phyloP scores from a whole-genome alignment of 1,140 invertebrate species.

The Antheraea pernyi region DNA sequence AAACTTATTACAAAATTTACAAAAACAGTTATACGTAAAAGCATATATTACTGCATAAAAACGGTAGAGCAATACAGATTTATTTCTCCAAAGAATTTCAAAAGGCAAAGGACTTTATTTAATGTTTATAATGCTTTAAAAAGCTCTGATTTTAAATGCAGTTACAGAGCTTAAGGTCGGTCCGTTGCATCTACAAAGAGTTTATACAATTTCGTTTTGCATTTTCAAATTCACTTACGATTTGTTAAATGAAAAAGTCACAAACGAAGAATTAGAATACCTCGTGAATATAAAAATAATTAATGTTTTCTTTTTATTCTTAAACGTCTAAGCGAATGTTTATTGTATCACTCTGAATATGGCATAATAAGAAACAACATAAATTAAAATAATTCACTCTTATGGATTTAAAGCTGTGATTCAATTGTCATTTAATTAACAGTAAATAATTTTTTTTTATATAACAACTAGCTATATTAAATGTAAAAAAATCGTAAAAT shows the following conservation, averaged over 20 bases:
- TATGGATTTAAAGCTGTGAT: too few relatives aligned
- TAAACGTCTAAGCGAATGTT: too few relatives aligned
- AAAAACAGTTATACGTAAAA: not conserved
- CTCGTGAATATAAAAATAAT: too few relatives aligned
- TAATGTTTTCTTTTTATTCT: too few relatives aligned
- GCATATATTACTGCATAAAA: not conserved
- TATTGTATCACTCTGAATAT: too few relatives aligned
- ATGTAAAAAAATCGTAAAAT: too few relatives aligned
- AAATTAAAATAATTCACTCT: too few relatives aligned
- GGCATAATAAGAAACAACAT: too few relatives aligned
- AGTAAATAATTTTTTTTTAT: too few relatives aligned
- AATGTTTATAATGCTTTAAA: conserved; percentile 15
- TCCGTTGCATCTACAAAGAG: conserved; percentile 8
- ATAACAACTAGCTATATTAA: too few relatives aligned
- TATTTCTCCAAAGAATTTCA: not conserved
- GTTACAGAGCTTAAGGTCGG: conserved; percentile 3
- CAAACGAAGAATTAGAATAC: not conserved
- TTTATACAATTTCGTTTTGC: conserved; percentile 6
- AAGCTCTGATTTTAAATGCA: conserved; percentile 5
- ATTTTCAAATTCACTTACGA: not conserved
- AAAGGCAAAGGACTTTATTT: conserved; percentile 9
- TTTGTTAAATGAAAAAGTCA: not conserved
- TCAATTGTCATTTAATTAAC: too few relatives aligned
- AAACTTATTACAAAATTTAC: too few relatives aligned
- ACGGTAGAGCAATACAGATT: not conserved